Base-by-base conservation (phyloP, 2,888 invertebrate species). In the Heliconius ismenius region DNA sequence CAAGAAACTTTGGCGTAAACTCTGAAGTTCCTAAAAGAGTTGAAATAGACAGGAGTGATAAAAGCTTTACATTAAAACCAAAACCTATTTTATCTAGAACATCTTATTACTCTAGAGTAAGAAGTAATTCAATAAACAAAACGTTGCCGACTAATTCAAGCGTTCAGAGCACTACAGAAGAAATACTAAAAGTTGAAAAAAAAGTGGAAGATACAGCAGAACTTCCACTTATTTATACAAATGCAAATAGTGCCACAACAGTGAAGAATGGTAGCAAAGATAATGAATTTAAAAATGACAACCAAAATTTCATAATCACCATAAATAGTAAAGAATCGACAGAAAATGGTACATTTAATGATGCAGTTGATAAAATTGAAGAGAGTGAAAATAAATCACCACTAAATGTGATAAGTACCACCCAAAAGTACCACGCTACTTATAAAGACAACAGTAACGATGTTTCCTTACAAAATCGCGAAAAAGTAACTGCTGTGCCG, bases 341-440 rank as follows among this genome's bases (percentile, higher is more conserved):
- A 69, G 92, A 92, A 83, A 90, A 84, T 64, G 86, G 85, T 73
- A 84, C 85, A 15, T 83, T 84, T 54, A 89, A 88, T 83, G 89
- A 91, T 79, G 80, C 88, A 10, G 78, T 82, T 28, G 86, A 85
- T 76, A 86, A 82, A 76, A 84, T 83, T 1, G 87, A 88, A 78
- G 88, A 88, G 79, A 86, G 83, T 78, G 88, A 89, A 83, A 86
- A 85, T 64, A 86, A 85, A 75, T 83, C 87, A 36, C 73, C 86
- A 9, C 77, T 86, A 21, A 86, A 85, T 62, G 78, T 84, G 43
- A 82, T 84, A 54, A 82, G 87, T 43, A 87, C 89, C n/a, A 91
- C 88, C 73, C 86, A 87, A 77, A 93, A 90, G 82, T 93, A 90
- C 79, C 93, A 93, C 74, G 87, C 93, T 11, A 92, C 89, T 81